Conservation (phyloP, 2,888 invertebrate species). For the Hofmannophila pseudospretella region DNA sequence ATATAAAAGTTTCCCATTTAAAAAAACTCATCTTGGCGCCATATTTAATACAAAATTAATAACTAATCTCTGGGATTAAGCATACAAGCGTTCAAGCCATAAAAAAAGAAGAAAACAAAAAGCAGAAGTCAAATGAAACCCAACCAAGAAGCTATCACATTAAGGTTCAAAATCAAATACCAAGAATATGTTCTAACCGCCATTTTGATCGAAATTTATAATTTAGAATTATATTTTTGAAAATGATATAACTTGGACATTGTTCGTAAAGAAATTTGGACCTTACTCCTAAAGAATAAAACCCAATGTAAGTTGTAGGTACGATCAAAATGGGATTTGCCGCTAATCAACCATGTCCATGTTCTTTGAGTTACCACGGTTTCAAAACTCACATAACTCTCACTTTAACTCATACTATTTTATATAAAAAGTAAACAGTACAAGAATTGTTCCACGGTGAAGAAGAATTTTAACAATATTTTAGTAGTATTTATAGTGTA, state of each 20-base stretch:
- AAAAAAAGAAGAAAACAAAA: slow-evolving; percentile 4
- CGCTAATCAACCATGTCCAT: not conserved
- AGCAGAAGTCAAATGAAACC: not conserved
- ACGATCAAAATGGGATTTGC: not conserved
- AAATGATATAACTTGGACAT: not conserved
- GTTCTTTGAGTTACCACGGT: no score
- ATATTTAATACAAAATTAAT: slow-evolving; percentile 31
- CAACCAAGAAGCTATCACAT: no score
- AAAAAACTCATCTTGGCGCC: slow-evolving; percentile 13
- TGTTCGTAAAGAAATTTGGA: not conserved
- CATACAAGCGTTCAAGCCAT: not conserved
- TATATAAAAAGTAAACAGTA: no score
- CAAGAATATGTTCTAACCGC: not conserved
- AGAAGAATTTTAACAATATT: no score
- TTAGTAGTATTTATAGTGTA: no score
- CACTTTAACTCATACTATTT: no score
- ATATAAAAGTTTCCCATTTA: no score
- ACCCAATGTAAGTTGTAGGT: not conserved
- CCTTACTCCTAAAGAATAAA: not conserved
- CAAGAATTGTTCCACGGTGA: no score
- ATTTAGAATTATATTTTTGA: not conserved
- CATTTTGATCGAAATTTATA: not conserved
- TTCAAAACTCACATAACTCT: no score
- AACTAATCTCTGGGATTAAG: slow-evolving; percentile 11
- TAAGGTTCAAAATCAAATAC: not conserved